Evolutionary conservation across 2,797 vertebrate genomes (phyloP).

Genomic region (Gallirallus australis): DNA sequence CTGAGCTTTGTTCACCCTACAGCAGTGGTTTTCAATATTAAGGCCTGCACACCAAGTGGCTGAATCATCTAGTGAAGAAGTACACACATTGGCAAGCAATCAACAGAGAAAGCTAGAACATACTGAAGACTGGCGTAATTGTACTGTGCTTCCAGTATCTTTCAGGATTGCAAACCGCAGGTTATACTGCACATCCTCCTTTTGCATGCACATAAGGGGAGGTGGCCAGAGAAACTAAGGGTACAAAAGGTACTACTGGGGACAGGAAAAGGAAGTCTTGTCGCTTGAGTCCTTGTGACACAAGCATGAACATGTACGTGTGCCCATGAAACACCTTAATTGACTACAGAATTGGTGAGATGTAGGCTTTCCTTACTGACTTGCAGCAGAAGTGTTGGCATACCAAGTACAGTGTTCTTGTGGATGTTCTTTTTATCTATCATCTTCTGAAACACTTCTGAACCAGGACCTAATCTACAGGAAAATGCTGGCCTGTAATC

Average conservation of each 20-base stretch:
- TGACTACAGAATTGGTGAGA: background rate
- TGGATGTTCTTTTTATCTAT: background rate
- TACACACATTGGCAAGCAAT: background rate
- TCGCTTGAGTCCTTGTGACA: background rate
- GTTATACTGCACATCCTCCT: background rate
- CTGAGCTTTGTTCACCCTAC: background rate
- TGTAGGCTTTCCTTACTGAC: background rate
- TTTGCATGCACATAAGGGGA: fast-evolving
- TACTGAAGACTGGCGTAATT: background rate
- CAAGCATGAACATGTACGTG: background rate
- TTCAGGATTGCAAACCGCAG: background rate
- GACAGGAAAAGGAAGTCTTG: background rate
- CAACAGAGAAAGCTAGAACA: background rate
- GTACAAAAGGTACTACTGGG: background rate
- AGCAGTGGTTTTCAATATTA: background rate
- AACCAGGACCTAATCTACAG: background rate
- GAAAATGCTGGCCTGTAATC: background rate
- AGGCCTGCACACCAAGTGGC: background rate
- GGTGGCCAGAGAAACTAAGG: background rate
- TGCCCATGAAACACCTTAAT: background rate
- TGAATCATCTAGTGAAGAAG: background rate
- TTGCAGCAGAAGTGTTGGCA: background rate
- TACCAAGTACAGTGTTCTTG: background rate
- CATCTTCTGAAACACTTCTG: background rate
- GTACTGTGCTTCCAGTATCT: background rate